Percentiles rank a stretch among this genome's conserved stretches.
Evolutionary conservation across 1,140 invertebrate species (phyloP).

Genomic region (Drosophila miranda): DNA sequence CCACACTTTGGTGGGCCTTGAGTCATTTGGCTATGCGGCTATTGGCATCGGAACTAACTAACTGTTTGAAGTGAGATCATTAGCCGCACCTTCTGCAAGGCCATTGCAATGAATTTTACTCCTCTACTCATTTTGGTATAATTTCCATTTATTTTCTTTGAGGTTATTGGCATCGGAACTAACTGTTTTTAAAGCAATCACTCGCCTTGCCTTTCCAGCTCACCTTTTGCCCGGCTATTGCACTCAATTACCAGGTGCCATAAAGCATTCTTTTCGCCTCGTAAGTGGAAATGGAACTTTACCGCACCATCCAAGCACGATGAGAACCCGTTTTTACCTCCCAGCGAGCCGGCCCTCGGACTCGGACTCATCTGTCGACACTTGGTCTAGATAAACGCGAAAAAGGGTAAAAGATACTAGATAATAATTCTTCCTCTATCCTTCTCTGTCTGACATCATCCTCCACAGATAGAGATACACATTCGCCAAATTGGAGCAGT

Average conservation of each 20-base stretch:
- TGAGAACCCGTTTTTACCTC: slow-evolving; percentile 55
- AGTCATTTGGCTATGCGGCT: slow-evolving; percentile 49
- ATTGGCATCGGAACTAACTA: slow-evolving; percentile 66
- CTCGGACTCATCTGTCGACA: slow-evolving; percentile 30
- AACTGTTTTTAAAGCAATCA: slow-evolving; percentile 62
- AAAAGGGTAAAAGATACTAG: slow-evolving; percentile 42
- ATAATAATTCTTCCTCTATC: slow-evolving; percentile 38
- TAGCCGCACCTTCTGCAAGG: slow-evolving; percentile 29
- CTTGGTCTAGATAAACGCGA: slow-evolving; percentile 42
- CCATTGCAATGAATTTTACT: slow-evolving; percentile 40
- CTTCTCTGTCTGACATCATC: slow-evolving; percentile 11
- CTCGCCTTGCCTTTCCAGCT: slow-evolving; percentile 21
- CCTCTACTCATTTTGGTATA: no score
- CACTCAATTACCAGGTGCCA: slow-evolving; percentile 48
- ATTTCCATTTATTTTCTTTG: background rate
- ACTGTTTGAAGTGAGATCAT: slow-evolving; percentile 58
- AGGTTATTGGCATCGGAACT: slow-evolving; percentile 74
- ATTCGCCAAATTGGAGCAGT: slow-evolving; percentile 24
- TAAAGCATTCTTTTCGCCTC: slow-evolving; percentile 16
- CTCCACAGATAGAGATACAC: slow-evolving; percentile 2
- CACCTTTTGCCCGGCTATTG: slow-evolving; percentile 51
- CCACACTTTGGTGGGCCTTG: slow-evolving; percentile 1
- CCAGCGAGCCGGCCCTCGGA: slow-evolving; percentile 24
- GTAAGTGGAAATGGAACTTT: slow-evolving; percentile 56
- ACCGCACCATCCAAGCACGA: slow-evolving; percentile 31